Conservation (phyloP, 2,888 invertebrate genomes). For the Drosophila eohydei region DNA sequence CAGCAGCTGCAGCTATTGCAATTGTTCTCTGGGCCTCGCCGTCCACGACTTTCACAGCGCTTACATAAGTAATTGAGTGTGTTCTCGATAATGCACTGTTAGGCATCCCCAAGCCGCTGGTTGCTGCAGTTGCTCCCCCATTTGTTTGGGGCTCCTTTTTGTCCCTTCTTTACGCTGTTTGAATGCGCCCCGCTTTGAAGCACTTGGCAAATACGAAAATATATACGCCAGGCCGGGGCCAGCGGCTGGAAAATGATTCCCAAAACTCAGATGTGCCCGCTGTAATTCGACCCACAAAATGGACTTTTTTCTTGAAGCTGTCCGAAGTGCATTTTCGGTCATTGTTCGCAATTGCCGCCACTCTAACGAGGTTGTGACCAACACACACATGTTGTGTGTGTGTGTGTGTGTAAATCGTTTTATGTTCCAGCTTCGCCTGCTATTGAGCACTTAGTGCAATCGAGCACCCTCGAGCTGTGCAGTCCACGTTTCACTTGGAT, state of each 20-base stretch:
- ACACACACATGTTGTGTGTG: neutral
- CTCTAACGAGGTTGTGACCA: neutral
- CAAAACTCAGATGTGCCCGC: conserved; percentile 29
- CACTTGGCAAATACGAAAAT: conserved; percentile 65
- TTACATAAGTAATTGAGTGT: conserved; percentile 80
- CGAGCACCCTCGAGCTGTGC: conserved; percentile 10
- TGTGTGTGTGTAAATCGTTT: neutral
- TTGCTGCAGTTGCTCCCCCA: neutral
- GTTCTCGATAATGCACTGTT: conserved; percentile 75
- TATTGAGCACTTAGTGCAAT: conserved; percentile 33
- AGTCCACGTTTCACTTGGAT: conserved; percentile 15
- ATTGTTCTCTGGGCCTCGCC: conserved; percentile 56
- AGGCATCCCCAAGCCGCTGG: neutral
- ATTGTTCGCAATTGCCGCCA: conserved; percentile 17
- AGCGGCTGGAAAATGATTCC: conserved; percentile 6
- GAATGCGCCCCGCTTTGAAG: conserved; percentile 55
- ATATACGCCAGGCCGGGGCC: conserved; percentile 16
- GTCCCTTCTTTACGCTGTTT: neutral
- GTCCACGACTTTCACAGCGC: conserved; percentile 37
- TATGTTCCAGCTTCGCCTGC: conserved; percentile 16
- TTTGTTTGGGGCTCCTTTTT: conserved; percentile 45
- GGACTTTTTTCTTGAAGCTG: neutral
- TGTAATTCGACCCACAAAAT: conserved; percentile 55
- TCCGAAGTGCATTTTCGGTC: conserved; percentile 32
- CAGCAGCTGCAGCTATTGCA: conserved; percentile 62